Conservation (phyloP, 2,797 vertebrate species). For the Eulemur mongoz region DNA sequence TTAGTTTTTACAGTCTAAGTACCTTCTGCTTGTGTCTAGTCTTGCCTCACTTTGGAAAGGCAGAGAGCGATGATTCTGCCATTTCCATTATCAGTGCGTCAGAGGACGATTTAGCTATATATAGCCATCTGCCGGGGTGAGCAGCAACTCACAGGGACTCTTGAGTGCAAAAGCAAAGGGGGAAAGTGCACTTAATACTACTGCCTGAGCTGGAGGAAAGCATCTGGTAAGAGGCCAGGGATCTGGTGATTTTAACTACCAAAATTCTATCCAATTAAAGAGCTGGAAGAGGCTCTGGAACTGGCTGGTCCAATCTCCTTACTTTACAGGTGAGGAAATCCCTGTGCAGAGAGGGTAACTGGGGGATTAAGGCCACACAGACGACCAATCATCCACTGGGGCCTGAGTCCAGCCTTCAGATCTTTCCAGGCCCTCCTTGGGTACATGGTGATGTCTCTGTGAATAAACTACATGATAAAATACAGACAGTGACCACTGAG, state of each 20-base stretch:
- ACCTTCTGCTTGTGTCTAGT: too few species aligned
- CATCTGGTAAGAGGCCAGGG: not conserved
- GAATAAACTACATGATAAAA: not conserved
- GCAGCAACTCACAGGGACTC: not conserved
- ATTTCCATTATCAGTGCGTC: not conserved
- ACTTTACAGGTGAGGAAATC: not conserved
- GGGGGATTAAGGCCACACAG: rapidly evolving
- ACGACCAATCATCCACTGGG: rapidly evolving
- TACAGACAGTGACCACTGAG: not conserved
- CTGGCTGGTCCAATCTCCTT: not conserved
- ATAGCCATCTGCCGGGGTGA: not conserved
- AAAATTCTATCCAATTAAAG: not conserved
- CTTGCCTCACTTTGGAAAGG: not conserved
- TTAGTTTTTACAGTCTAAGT: too few species aligned
- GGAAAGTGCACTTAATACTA: not conserved
- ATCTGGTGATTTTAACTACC: not conserved
- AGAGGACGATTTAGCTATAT: not conserved
- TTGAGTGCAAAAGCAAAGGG: too few species aligned
- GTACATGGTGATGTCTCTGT: not conserved
- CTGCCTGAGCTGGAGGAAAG: not conserved
- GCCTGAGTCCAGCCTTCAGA: not conserved
- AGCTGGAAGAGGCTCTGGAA: not conserved
- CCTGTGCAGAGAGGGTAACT: not conserved
- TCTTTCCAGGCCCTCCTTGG: too few species aligned
- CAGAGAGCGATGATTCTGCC: not conserved